These are phyloP conservation scores for Coelopa frigida DNA, from an alignment of 1,140 invertebrate genomes.

Conservation along the genomic window DNA sequence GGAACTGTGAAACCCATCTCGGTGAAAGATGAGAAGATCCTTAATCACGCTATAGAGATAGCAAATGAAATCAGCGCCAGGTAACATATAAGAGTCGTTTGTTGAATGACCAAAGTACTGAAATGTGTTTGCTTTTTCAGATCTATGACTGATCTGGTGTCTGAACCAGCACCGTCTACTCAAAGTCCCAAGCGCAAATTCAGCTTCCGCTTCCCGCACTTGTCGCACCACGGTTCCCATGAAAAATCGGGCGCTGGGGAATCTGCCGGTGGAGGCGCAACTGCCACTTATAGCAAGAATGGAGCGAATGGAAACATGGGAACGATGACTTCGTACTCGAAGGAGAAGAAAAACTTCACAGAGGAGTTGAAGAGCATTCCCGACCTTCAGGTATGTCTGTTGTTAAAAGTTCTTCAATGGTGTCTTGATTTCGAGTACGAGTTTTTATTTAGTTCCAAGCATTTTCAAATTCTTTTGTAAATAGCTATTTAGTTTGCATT, in stretches of 20 bases:
- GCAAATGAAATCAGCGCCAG: conserved; percentile 85
- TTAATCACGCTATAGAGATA: conserved; percentile 88
- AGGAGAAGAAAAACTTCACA: conserved; percentile 70
- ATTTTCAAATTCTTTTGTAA: too few species aligned
- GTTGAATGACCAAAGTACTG: background rate
- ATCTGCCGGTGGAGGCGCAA: conserved; percentile 14
- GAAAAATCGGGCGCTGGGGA: background rate
- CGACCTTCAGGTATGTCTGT: conserved; percentile 77
- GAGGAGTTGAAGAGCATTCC: conserved; percentile 85
- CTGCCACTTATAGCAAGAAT: background rate
- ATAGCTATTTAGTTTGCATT: too few species aligned
- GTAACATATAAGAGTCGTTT: conserved; percentile 38
- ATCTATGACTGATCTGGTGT: conserved; percentile 76
- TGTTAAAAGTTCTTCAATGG: too few species aligned
- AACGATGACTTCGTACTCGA: conserved; percentile 31
- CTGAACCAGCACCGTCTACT: conserved; percentile 59
- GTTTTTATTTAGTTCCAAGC: too few species aligned
- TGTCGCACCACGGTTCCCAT: conserved; percentile 13
- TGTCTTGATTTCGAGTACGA: too few species aligned
- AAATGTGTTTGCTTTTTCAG: conserved; percentile 22
- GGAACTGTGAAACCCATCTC: conserved; percentile 88
- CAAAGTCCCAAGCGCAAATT: conserved; percentile 79
- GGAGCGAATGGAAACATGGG: conserved; percentile 16
- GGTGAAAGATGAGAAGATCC: conserved; percentile 83
- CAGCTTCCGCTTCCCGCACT: conserved; percentile 71